phyloP scores from a whole-genome alignment of 2,888 invertebrate species.

The Pollenia amentaria region DNA sequence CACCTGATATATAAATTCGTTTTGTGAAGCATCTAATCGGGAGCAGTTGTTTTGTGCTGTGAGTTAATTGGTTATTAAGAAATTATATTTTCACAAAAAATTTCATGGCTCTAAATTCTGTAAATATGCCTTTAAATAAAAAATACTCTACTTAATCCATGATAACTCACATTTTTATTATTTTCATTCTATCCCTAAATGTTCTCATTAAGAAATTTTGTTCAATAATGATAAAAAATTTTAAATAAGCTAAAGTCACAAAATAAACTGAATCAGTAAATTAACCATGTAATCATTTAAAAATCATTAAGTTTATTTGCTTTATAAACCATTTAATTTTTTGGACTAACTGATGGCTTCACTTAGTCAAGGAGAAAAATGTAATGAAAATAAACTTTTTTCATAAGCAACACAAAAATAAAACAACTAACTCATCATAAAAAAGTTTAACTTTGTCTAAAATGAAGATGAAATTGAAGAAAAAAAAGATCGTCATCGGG shows the following conservation, averaged over 20 bases:
- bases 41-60: too few relatives aligned
- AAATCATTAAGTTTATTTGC: slow-evolving; percentile 58
- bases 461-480: slow-evolving; percentile 10
- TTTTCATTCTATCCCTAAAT: too few relatives aligned
- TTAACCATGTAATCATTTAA: slow-evolving; percentile 66
- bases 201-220: neutral
- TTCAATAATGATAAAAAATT: neutral
- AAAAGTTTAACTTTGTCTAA: slow-evolving; percentile 32
- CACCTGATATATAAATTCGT: too few relatives aligned
- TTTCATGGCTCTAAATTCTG: too few relatives aligned
- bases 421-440: slow-evolving; percentile 68
- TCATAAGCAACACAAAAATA: neutral
- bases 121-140: too few relatives aligned
- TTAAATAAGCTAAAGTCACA: neutral
- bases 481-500: slow-evolving; percentile 60
- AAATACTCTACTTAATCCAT: too few relatives aligned
- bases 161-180: too few relatives aligned
- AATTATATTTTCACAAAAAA: too few relatives aligned
- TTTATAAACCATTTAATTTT: slow-evolving; percentile 67
- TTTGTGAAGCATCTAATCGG: too few relatives aligned
- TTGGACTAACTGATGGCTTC: slow-evolving; percentile 27
- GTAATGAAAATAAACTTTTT: slow-evolving; percentile 27
- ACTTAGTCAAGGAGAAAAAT: slow-evolving; percentile 52
- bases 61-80: too few relatives aligned
- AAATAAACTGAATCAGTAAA: slow-evolving; percentile 50